A percentile compares a stretch with the other conserved stretches of the same genome.
These are phyloP conservation scores for Porphyrio hochstetteri DNA, from an alignment of 2,113 vertebrate species.

Conservation along the genomic window DNA sequence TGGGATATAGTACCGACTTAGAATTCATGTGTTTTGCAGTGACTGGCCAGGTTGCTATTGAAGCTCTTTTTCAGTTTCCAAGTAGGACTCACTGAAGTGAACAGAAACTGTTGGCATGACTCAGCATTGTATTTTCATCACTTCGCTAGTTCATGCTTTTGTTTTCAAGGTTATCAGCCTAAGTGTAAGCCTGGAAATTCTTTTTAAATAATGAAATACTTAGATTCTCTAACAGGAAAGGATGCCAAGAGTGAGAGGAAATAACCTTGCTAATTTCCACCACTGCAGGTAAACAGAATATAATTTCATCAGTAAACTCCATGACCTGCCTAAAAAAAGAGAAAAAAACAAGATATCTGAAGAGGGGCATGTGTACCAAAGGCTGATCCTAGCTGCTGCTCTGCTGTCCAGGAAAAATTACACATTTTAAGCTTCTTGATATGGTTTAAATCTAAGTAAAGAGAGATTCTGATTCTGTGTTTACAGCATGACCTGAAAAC, in stretches of 20 bases:
- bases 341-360: background rate
- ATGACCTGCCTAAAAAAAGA: background rate
- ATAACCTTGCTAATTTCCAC: background rate
- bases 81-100: background rate
- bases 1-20: background rate
- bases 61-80: background rate
- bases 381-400: background rate
- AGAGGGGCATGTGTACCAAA: background rate
- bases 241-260: background rate
- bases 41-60: background rate
- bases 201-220: background rate
- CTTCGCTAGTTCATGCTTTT: background rate
- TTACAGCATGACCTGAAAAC: background rate
- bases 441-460: background rate
- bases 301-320: background rate
- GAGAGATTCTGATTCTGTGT: background rate
- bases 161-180: conserved; percentile 22
- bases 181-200: background rate
- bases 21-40: background rate
- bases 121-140: background rate
- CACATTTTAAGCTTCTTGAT: background rate
- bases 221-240: background rate
- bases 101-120: background rate
- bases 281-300: background rate
- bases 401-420: background rate